Base-by-base conservation (phyloP, 2,797 vertebrate genomes). In the Galago senegalensis region DNA sequence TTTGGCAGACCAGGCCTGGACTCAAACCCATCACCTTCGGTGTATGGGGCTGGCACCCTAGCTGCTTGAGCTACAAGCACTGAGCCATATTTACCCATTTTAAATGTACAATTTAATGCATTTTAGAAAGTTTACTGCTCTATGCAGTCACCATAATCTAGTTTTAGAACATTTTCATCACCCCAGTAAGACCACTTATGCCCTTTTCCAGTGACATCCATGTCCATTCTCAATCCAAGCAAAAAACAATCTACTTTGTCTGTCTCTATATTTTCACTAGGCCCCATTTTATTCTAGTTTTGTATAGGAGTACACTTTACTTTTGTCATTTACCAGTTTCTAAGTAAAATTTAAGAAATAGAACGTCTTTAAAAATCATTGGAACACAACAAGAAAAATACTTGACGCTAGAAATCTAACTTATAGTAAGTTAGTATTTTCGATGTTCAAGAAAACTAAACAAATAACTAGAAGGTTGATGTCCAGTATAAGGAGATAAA, bases 321-420 rank as follows among this genome's bases (percentile, higher is more conserved):
- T 75, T 75, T 72, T 65, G 34, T 63, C 34, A 89, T 88, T 89
- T 37, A 17, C 34, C 16, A 56, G 4, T 77, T 53, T 12, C 16
- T 34, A 58, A 90, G 63, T 65, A 65, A 72, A 95, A 70, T 21
- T 85, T 37, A 70, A 91, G n/a, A 89, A 94, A 63, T 3, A 20
- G 20, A 89, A 88, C n/a, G 25, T 29, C 37, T 53, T 88, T 40
- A 53, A 82, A 97, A 83, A 65, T 58, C 31, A 80, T 84, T 23
- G 31, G 3, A 76, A 43, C 60, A 63, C 8, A 27, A 34, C 4
- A 73, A 53, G 5, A 83, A 58, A 76, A 70, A 7, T 7, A 58
- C 29, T 5, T 60, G 27, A 37, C 20, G 10, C 10, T 53, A 80
- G 75, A 91, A 82, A 65, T 9, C 37, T 40, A 31, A 17, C 10